phyloP scores from a whole-genome alignment of 2,888 invertebrate genomes.

The Parnassius orleans region DNA sequence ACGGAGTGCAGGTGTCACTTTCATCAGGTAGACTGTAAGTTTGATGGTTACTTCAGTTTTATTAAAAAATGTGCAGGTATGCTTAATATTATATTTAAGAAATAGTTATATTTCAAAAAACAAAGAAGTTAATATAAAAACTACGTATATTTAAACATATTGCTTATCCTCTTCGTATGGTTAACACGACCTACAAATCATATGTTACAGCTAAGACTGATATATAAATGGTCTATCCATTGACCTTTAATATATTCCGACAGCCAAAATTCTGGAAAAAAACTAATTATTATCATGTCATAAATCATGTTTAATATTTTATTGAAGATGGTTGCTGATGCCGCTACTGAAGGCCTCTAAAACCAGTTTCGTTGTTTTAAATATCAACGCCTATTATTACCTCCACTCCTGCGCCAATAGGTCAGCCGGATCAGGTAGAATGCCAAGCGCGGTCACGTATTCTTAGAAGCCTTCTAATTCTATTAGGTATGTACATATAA shows the following conservation, averaged over 20 bases:
- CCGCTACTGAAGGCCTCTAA: constrained; percentile 43
- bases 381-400: constrained; percentile 75
- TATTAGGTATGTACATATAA: background rate
- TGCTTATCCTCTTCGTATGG: too few species aligned
- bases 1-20: too few species aligned
- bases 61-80: too few species aligned
- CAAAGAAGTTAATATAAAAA: too few species aligned
- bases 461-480: constrained; percentile 26
- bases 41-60: too few species aligned
- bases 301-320: constrained; percentile 38
- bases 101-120: too few species aligned
- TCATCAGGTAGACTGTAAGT: too few species aligned
- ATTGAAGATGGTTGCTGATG: constrained; percentile 40
- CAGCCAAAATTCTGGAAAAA: constrained; percentile 43
- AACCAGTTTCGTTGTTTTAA: constrained; percentile 65
- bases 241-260: constrained; percentile 25
- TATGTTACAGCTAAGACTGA: constrained; percentile 2
- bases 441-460: constrained; percentile 37
- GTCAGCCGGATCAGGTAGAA: constrained; percentile 53
- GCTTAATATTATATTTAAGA: too few species aligned
- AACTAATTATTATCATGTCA: constrained; percentile 45
- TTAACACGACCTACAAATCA: constrained; percentile 12
- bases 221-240: background rate
- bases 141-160: too few species aligned
- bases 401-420: constrained; percentile 43